Evolutionary conservation across 1,140 invertebrate genomes (phyloP).

Genomic region (Rhopalosiphum padi): DNA sequence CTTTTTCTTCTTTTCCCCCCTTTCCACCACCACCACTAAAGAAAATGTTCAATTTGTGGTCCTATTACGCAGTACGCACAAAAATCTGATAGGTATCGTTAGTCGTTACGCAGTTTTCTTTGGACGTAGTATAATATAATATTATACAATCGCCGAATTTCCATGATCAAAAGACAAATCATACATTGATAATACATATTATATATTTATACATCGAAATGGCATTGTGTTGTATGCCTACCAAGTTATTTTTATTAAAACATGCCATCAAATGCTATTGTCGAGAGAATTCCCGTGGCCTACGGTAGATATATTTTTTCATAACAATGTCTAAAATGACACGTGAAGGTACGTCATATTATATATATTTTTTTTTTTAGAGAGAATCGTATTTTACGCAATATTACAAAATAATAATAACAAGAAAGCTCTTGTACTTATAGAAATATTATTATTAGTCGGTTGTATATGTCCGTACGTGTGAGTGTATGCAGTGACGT

Average conservation of each 20-base stretch:
- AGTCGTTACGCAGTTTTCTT: background rate
- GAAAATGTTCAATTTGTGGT: slow-evolving; percentile 14
- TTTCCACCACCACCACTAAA: background rate
- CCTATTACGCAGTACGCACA: background rate
- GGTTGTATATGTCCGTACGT: no score
- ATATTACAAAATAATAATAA: background rate
- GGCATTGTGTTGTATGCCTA: background rate
- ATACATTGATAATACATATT: background rate
- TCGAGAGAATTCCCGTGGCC: background rate
- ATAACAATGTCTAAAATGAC: background rate
- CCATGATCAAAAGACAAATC: background rate
- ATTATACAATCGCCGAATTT: background rate
- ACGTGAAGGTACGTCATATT: background rate
- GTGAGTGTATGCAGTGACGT: no score
- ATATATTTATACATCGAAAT: background rate
- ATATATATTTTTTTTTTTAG: background rate
- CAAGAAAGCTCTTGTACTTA: background rate
- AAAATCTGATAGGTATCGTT: background rate
- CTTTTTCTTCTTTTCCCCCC: background rate
- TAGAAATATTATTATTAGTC: no score
- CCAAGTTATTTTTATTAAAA: background rate
- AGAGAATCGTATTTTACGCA: background rate
- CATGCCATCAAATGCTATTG: background rate
- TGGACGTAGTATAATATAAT: background rate
- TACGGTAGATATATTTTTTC: background rate